Evolutionary conservation across 2,113 vertebrate species (phyloP), one percentile per base, ranked within the genome.

Genomic region (Melanostigma gelatinosum): DNA sequence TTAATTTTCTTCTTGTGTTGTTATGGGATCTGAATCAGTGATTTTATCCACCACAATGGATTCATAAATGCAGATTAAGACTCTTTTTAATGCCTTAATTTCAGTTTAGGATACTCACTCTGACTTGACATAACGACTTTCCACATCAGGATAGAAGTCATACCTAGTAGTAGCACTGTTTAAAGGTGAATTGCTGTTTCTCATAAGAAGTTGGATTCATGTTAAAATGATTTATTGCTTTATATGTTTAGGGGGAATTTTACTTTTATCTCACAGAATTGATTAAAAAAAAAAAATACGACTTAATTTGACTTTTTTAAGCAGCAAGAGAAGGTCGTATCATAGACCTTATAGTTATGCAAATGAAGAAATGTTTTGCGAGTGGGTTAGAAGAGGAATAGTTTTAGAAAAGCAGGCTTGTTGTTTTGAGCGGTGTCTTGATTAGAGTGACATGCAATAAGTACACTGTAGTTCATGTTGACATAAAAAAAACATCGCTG

Each of bases 91-190:
- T 38, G 79, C 34, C 79, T 80, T 64, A 5, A n/a, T 76, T 67
- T 85, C 61, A 66, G 22, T 6, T 0, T 61, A 70, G 48, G 38
- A 48, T 68, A 27, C 12, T 46, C 54, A 34, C 40, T 70, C 52
- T 52, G 29, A 80, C 50, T 72, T 48, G 46, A 75, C 29, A 44
- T 10, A 54, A 77, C 50, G 36, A 42, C 63, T 77, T 79, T 50
- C 64, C 40, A 55, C 46, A 75, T 68, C 24, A 76, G 64, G 76
- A 46, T 66, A 61, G 54, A 52, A 68, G 8, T 72, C 65, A 38
- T 64, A 66, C 75, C 62, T 65, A 68, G 80, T 78, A 83, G 60
- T 72, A 84, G 77, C 86, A 87, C 86, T 88, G 86, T 83, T 79
- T 78, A n/a, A 74, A 13, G 32, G 34, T 80, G 69, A 75, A 69